Evolutionary conservation across 2,888 invertebrate genomes (phyloP).

Genomic region (Orgyia antiqua): DNA sequence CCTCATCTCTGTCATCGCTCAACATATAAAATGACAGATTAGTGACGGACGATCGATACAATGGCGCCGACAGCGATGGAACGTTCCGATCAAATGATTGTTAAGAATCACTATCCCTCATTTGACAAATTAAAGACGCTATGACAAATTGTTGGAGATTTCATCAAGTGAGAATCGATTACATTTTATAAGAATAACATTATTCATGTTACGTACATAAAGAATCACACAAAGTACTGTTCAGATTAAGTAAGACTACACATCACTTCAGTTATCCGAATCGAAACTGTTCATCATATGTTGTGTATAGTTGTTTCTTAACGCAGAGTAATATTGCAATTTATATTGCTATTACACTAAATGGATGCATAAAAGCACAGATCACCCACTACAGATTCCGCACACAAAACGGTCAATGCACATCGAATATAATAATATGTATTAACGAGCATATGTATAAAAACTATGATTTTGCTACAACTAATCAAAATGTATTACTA

Average conservation of each 20-base stretch:
- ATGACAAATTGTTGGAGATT: conserved; percentile 46
- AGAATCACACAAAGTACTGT: too few relatives aligned
- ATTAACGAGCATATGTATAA: too few relatives aligned
- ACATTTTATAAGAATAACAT: too few relatives aligned
- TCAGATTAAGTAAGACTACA: not conserved
- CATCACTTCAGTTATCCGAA: conserved; percentile 13
- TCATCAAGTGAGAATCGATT: too few relatives aligned
- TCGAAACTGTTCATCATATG: conserved; percentile 10
- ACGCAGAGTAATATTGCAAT: conserved; percentile 24
- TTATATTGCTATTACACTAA: conserved; percentile 30
- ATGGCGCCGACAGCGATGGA: conserved; percentile 33
- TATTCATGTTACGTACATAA: too few relatives aligned
- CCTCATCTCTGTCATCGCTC: conserved; percentile 45
- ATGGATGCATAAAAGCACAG: conserved; percentile 30
- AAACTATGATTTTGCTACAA: too few relatives aligned
- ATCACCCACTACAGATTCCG: too few relatives aligned
- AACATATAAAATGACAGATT: conserved; percentile 55
- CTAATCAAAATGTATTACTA: too few relatives aligned
- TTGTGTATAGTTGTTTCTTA: conserved; percentile 23
- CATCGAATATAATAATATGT: too few relatives aligned
- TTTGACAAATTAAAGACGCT: conserved; percentile 42
- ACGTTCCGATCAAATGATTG: conserved; percentile 41
- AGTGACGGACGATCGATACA: conserved; percentile 57
- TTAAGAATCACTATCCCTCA: conserved; percentile 43
- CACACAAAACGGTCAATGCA: too few relatives aligned